These are phyloP conservation scores for Embiotoca jacksoni DNA, from an alignment of 2,113 vertebrate species.

Conservation along the genomic window DNA sequence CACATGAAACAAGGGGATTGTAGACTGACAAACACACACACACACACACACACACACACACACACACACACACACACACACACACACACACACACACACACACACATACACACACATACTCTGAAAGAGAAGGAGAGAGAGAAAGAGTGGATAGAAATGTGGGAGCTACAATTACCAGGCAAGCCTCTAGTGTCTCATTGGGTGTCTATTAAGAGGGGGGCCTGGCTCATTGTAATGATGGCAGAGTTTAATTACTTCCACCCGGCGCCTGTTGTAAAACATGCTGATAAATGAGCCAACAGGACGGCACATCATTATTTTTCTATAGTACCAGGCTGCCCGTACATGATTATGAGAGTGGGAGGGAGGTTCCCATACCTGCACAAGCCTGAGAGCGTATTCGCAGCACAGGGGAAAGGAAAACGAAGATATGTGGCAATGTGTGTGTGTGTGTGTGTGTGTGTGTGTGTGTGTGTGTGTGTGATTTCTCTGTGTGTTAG, in stretches of 20 bases:
- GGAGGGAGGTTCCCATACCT: slow-evolving; percentile 83
- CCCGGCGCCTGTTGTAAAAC: slow-evolving; percentile 97
- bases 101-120: slow-evolving; percentile 19
- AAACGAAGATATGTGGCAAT: slow-evolving; percentile 67
- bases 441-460: slow-evolving; percentile 16
- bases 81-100: slow-evolving; percentile 22
- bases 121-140: slow-evolving; percentile 39
- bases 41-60: slow-evolving; percentile 6
- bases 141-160: slow-evolving; percentile 56
- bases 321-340: slow-evolving; percentile 89
- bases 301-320: slow-evolving; percentile 97
- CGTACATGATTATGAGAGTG: slow-evolving; percentile 97
- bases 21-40: slow-evolving; percentile 40
- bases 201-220: slow-evolving; percentile 98
- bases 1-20: slow-evolving; percentile 86
- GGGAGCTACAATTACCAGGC: slow-evolving; percentile 92
- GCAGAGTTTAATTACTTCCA: slow-evolving; percentile 99
- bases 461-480: slow-evolving; percentile 15
- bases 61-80: background rate
- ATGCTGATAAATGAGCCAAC: slow-evolving; percentile 99
- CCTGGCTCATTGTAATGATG: slow-evolving; percentile 98
- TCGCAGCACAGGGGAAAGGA: slow-evolving; percentile 58
- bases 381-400: slow-evolving; percentile 38
- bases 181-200: slow-evolving; percentile 98
- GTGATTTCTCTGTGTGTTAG: slow-evolving; percentile 6